Conservation (phyloP, 1,140 invertebrate species). For the Drosophila tani region DNA sequence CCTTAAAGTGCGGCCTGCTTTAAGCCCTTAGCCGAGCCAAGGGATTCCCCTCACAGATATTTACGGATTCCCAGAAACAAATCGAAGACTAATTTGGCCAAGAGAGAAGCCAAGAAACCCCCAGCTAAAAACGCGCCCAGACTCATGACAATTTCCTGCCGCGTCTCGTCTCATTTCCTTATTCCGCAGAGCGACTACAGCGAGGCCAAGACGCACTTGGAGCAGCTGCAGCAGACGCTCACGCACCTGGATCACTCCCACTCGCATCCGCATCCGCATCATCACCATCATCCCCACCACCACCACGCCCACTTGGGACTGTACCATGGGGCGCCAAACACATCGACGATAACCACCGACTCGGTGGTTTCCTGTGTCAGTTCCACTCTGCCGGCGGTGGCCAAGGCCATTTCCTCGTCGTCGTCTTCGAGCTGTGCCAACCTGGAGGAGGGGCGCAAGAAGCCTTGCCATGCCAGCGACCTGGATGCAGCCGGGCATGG, state of each 20-base stretch:
- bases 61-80: constrained; percentile 20
- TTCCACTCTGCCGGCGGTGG: constrained; percentile 67
- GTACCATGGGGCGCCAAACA: constrained; percentile 67
- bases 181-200: constrained; percentile 69
- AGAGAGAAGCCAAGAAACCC: constrained; percentile 46
- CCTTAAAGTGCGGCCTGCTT: constrained; percentile 61
- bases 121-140: constrained; percentile 36
- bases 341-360: constrained; percentile 75
- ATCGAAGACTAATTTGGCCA: constrained; percentile 68
- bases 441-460: constrained; percentile 63
- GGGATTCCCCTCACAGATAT: constrained; percentile 16
- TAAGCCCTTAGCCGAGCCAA: constrained; percentile 7
- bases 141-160: constrained; percentile 81
- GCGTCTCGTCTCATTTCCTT: constrained; percentile 79
- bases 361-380: constrained; percentile 81
- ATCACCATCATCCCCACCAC: constrained; percentile 42
- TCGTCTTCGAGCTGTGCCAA: constrained; percentile 57
- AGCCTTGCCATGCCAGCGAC: constrained; percentile 57
- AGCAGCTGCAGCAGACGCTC: constrained; percentile 74
- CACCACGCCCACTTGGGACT: constrained; percentile 58
- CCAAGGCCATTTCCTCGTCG: constrained; percentile 64
- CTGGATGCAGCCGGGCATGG: constrained; percentile 61
- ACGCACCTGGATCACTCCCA: constrained; percentile 65
- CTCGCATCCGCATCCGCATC: constrained; percentile 32
- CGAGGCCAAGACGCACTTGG: constrained; percentile 72